Evolutionary conservation across 2,888 invertebrate genomes (phyloP), one percentile per base, ranked within the genome.

Genomic region (Tipula confusa): DNA sequence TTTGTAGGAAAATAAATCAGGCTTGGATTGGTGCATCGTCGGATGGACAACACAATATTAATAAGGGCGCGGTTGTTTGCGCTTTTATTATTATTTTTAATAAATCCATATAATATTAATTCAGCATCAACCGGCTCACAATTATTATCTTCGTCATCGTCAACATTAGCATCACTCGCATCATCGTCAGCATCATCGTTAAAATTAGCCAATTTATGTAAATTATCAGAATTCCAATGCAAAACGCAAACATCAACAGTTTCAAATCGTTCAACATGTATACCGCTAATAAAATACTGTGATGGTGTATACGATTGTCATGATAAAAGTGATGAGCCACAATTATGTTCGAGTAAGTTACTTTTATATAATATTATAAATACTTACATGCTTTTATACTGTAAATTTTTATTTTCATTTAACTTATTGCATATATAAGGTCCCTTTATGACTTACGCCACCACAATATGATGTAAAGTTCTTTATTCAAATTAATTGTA

Each of bases 221-320:
- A 84, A 83, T 36, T 84, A 84, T 91, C 90, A 84, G 91, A 92
- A 87, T 91, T 90, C 86, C 88, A 89, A 85, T 91, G 92, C 86
- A 86, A 87, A 85, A 90, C 90, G 86, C 91, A 91, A 15, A 89
- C 89, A 84, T 29, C 80, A n/a, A 80, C 15, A 31, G 29, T 80
- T 15, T 80, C 80, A 15, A 80, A 80, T 80, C 80, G 80, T 29
- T 80, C 80, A 29, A 29, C 36, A 36, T 95, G 95, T 90, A 92
- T 95, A 87, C 92, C 93, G 79, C 89, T 93, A 87, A 94, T 94
- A 90, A 93, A 93, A 89, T 94, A 92, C 88, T 96, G 96, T 89
- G 94, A 96, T 87, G 94, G 94, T 24, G 91, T 93, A 84, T 93
- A 93, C 86, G 95, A 96, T 88, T 96, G 95, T 87, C 93, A 93